Conservation (phyloP, 2,888 invertebrate genomes). For the Suillia variegata region DNA sequence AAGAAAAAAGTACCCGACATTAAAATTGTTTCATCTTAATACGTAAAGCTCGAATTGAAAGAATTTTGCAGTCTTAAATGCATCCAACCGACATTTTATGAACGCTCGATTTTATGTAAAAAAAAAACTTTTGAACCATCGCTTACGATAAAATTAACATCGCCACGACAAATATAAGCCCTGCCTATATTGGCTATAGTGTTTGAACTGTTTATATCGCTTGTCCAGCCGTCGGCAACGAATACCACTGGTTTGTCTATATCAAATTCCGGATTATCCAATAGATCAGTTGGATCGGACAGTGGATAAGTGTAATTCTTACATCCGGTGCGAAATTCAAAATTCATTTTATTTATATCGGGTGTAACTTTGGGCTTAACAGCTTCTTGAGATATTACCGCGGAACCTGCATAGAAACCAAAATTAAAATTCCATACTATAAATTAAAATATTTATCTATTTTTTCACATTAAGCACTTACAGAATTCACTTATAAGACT, state of each 20-base stretch:
- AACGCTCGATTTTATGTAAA: no score
- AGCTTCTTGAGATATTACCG: conserved; percentile 25
- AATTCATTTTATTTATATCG: conserved; percentile 35
- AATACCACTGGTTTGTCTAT: conserved; percentile 40
- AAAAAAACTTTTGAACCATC: no score
- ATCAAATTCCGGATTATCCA: conserved; percentile 40
- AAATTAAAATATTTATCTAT: background rate
- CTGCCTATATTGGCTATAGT: no score
- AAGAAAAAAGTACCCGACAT: no score
- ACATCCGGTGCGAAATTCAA: conserved; percentile 31
- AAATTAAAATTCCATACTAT: background rate
- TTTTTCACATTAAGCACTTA: conserved; percentile 16
- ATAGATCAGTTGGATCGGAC: conserved; percentile 30
- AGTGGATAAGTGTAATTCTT: conserved; percentile 35
- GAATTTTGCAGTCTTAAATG: no score
- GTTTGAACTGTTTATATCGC: conserved; percentile 12
- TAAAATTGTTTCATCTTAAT: no score
- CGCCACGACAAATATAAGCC: no score
- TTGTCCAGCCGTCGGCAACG: conserved; percentile 54
- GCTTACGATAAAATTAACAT: conserved; percentile 38
- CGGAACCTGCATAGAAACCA: conserved; percentile 31
- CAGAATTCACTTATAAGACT: conserved; percentile 32
- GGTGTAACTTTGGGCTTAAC: conserved; percentile 32
- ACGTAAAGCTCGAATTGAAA: no score
- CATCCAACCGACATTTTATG: no score